Conservation (phyloP, 2,113 vertebrate species). For the Mugil cephalus region DNA sequence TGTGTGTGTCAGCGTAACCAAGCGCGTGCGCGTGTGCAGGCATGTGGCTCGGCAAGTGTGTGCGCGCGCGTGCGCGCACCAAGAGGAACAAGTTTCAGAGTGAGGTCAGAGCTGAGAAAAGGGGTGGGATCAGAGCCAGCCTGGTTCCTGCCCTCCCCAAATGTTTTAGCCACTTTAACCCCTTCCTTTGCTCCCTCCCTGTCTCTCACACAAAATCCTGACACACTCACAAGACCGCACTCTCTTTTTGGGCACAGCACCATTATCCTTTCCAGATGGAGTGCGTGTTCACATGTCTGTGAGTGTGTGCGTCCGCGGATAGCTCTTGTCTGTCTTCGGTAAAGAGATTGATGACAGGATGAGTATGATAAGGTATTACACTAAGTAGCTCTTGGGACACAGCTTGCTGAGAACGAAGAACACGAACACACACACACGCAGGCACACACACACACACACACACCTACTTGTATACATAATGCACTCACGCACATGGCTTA, state of each 20-base stretch:
- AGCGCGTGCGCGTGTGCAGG: slow-evolving; percentile 15
- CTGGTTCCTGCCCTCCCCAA: slow-evolving; percentile 55
- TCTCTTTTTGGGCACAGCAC: slow-evolving; percentile 11
- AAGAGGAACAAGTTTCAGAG: slow-evolving; percentile 70
- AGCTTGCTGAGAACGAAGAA: slow-evolving; percentile 46
- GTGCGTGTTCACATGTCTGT: slow-evolving; percentile 7
- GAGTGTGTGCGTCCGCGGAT: slow-evolving; percentile 15
- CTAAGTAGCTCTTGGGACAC: slow-evolving; percentile 67
- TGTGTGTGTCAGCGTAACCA: neutral
- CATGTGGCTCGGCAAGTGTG: slow-evolving; percentile 52
- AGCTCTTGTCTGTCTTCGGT: slow-evolving; percentile 55
- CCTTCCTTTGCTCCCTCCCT: slow-evolving; percentile 39
- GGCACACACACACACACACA: slow-evolving; percentile 15
- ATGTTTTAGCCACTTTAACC: slow-evolving; percentile 66
- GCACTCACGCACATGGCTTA: slow-evolving; percentile 52
- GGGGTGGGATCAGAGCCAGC: slow-evolving; percentile 71
- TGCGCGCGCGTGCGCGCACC: slow-evolving; percentile 28
- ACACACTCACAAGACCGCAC: slow-evolving; percentile 26
- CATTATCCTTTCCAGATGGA: slow-evolving; percentile 59
- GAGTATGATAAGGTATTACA: slow-evolving; percentile 70
- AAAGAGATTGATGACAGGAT: slow-evolving; percentile 68
- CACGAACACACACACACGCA: slow-evolving; percentile 26
- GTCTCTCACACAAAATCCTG: neutral
- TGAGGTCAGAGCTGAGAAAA: slow-evolving; percentile 80
- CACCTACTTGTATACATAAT: slow-evolving; percentile 24